Evolutionary conservation across 2,797 vertebrate genomes (phyloP), one percentile per base, ranked within the genome.

Genomic region (Cynopterus sphinx): DNA sequence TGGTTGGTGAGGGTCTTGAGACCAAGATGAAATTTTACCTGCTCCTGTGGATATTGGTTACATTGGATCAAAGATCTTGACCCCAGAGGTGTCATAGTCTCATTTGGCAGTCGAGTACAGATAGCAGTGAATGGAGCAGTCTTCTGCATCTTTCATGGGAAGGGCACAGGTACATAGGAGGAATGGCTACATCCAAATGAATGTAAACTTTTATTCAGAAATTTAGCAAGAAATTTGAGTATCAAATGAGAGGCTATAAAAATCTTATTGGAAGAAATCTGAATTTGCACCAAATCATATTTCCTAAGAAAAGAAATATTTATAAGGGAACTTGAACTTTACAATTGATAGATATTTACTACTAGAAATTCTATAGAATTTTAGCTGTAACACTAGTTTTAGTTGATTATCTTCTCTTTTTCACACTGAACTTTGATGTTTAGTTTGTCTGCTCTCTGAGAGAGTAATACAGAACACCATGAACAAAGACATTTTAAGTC

Each of bases 251-350:
- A 78, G n/a, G 63, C 73, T 78, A 17, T 87, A 73, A 89, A 92
- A 83, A 46, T 71, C 36, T 74, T 26, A 77, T 67, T 55, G 90
- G 41, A 83, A 55, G 61, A 92, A 87, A 61, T 77, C 28, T 75
- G 70, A 92, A 87, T 97, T 86, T 94, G 49, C n/a, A 68, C 8
- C 17, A 90, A 96, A 77, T 77, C 28, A n/a, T 75, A 74, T 87
- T 93, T 91, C 16, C 19, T 8, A 81, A 81, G 67, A 75, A 94
- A 94, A 89, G 21, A 86, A 90, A 74, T 61, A 68, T 96, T 70
- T 70, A 57, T 92, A 90, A 77, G 41, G 51, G 61, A 92, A 71
- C 21, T 84, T 91, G 74, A 83, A 94, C 46, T 68, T 91, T 82
- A 94, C 15, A 49, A 21, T 85, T 85, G 84, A 89, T 67, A 94